Base-by-base conservation (phyloP, 1,140 invertebrate species). In the Listronotus oregonensis region DNA sequence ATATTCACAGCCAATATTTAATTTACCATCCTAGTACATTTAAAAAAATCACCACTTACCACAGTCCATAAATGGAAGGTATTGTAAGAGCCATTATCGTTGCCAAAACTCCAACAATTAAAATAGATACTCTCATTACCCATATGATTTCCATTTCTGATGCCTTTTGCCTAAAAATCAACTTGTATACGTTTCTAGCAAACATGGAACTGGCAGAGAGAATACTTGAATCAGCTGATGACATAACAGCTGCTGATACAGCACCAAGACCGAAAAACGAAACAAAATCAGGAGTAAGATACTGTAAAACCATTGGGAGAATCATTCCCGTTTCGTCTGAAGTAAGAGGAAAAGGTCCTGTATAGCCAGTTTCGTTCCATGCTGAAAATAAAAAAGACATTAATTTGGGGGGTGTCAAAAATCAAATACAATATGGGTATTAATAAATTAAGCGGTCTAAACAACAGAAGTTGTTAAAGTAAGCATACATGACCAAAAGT, bases 231-330 rank as follows among this genome's bases (percentile, higher is more conserved):
- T 99, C 97, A 0, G 96, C 96, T 3, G 96, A 98, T 31, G 95
- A 98, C 96, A 98, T 98, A 27, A 98, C 96, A 10, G 96, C 96
- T 3, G 96, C 96, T 0, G 95, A 98, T 5, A 99, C 95, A n/a
- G 97, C 96, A 0, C 97, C 97, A 62, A 99, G 83, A 0, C 96
- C 97, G 76, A 99, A 93, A 83, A 98, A 98, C 3, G 96, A 93
- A 3, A 99, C 92, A 81, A 92, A 93, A 76, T 90, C 86, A 0
- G 96, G 97, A 5, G 95, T 98, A 6, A 99, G 83, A 75, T 97
- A 95, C 79, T 98, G 96, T 70, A 99, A 84, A 9, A 98, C 96
- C 87, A 99, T 89, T 6, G 97, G 97, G 47, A 99, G 82, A 60
- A 99, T 95, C 89, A 98, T 93, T 72, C 93, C 94, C 1, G 90